Base-by-base conservation (phyloP, 2,113 vertebrate species). In the Corvus moneduloides region DNA sequence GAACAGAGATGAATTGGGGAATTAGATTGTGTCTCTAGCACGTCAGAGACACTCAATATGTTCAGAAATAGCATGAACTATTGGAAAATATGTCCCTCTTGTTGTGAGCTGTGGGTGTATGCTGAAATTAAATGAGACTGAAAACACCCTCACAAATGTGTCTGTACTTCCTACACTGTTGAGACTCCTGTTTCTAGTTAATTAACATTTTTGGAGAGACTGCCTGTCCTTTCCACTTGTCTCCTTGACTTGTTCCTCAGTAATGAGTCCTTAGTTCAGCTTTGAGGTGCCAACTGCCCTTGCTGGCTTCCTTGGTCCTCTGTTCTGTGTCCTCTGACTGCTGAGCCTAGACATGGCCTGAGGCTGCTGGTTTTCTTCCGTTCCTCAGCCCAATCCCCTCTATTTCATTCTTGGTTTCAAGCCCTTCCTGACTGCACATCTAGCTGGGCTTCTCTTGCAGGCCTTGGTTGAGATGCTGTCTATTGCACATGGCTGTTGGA, bases 161-260 rank as follows among this genome's bases (percentile, higher is more conserved):
- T 90, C 79, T 96, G 66, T 52, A 49, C 74, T 58, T 95, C 91
- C 93, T 94, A 87, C 87, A 8, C 32, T 89, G 89, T 93, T 89
- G 77, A 84, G 81, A n/a, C 66, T 92, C 66, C 49, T 89, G 81
- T 96, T 95, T 89, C 84, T 90, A 61, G 68, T 78, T 89, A 82
- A 84, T 92, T 64, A 84, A 72, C 56, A 33, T 77, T 90, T 94
- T 90, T 64, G 17, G 55, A 63, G 86, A 81, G 33, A 11, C n/a
- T 71, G 37, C 27, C 16, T 88, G 33, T 66, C 48, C 37, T 92
- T 88, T 88, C 83, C 16, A 39, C 30, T 76, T 54, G 4, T 68
- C 23, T 86, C 54, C 43, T 77, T 76, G 75, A 62, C 43, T 77
- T 6, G 2, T 59, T 32, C 35, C 33, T 77, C 44, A 37, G 11